Evolutionary conservation across 2,797 vertebrate genomes (phyloP).

Genomic region (Rhinichthys osculus): DNA sequence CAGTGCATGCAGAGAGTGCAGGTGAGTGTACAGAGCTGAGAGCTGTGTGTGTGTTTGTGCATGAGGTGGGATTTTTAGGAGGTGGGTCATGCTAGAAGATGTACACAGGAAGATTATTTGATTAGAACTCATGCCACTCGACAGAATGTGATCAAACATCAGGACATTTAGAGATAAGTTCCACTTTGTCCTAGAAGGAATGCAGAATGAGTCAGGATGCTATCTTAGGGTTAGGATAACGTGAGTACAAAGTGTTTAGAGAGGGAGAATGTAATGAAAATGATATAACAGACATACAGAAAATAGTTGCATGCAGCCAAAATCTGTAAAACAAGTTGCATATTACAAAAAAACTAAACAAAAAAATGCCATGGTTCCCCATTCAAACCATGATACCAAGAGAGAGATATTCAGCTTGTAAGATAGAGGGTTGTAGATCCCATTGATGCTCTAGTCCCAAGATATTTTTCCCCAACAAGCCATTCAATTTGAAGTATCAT

Average conservation of each 20-base stretch:
- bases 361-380: not conserved
- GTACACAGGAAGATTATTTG: conserved; percentile 99
- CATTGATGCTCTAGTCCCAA: not conserved
- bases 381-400: conserved; percentile 18
- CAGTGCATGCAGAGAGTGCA: conserved; percentile 84
- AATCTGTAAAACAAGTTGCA: conserved; percentile 53
- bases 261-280: conserved; percentile 68
- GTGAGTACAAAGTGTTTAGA: conserved; percentile 38
- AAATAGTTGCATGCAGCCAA: conserved; percentile 55
- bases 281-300: conserved; percentile 70
- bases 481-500: not conserved
- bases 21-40: conserved; percentile 78
- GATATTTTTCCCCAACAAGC: not conserved
- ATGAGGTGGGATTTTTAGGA: conserved; percentile 93
- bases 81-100: conserved; percentile 99
- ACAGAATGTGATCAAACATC: conserved; percentile 99
- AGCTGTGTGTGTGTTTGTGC: conserved; percentile 80
- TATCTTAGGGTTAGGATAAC: conserved; percentile 57
- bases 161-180: conserved; percentile 99
- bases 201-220: conserved; percentile 78
- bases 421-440: conserved; percentile 38
- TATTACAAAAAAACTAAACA: conserved; percentile 61
- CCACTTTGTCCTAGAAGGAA: conserved; percentile 86
- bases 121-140: conserved; percentile 99
- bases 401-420: conserved; percentile 23